Conservation (phyloP, 2,888 invertebrate genomes). For the Fragum sueziense region DNA sequence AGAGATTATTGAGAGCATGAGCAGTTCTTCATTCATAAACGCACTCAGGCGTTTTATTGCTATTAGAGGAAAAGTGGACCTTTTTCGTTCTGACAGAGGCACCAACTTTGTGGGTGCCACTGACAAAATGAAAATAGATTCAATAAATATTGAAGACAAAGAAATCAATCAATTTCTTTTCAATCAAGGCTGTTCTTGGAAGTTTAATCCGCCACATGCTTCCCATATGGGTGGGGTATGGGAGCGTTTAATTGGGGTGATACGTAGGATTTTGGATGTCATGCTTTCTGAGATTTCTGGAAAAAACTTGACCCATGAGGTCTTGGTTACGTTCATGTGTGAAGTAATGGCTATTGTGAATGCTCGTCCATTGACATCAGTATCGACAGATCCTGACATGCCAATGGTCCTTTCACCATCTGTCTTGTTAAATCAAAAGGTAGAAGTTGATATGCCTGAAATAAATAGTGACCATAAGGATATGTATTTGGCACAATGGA, state of each 20-base stretch:
- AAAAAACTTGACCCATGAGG: slow-evolving; percentile 37
- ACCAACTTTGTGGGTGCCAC: slow-evolving; percentile 49
- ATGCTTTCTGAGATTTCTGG: slow-evolving; percentile 13
- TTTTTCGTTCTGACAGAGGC: slow-evolving; percentile 44
- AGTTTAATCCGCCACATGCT: slow-evolving; percentile 55
- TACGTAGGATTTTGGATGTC: slow-evolving; percentile 24
- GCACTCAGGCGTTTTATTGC: slow-evolving; percentile 27
- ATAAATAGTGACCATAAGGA: slow-evolving; percentile 34
- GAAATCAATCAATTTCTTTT: slow-evolving; percentile 15
- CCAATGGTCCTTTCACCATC: slow-evolving; percentile 30
- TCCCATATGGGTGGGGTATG: slow-evolving; percentile 48
- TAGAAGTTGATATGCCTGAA: not conserved
- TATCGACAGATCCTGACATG: no score
- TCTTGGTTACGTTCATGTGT: slow-evolving; percentile 39
- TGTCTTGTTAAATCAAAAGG: slow-evolving; percentile 38
- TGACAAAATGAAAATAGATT: slow-evolving; percentile 10
- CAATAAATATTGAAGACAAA: slow-evolving; percentile 28
- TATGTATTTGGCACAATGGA: slow-evolving; percentile 48
- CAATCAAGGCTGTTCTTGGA: slow-evolving; percentile 30
- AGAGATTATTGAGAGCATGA: slow-evolving; percentile 48
- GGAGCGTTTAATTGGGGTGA: slow-evolving; percentile 36
- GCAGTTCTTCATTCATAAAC: slow-evolving; percentile 28
- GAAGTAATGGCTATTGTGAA: slow-evolving; percentile 50
- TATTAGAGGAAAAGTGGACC: slow-evolving; percentile 22
- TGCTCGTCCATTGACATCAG: no score